These are phyloP conservation scores for Hippoglossus stenolepis DNA, from an alignment of 2,113 vertebrate genomes.

Conservation along the genomic window DNA sequence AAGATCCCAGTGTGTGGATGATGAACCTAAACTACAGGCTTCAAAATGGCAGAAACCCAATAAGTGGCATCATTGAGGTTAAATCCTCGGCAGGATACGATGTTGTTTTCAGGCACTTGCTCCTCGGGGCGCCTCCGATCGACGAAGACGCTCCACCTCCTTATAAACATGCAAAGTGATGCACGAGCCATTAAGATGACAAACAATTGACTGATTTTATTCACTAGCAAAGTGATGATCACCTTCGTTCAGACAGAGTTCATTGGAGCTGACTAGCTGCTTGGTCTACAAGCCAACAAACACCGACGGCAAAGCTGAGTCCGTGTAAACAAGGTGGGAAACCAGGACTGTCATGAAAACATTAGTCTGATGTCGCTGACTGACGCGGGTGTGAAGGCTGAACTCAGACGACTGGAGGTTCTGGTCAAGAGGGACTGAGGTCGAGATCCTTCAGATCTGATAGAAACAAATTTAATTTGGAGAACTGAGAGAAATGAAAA, in stretches of 20 bases:
- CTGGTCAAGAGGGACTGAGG: neutral
- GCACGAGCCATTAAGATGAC: conserved; percentile 24
- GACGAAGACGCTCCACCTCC: too few species aligned
- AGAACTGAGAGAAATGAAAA: neutral
- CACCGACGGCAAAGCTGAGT: neutral
- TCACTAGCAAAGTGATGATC: conserved; percentile 20
- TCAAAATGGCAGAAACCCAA: too few species aligned
- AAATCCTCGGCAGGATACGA: neutral
- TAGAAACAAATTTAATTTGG: neutral
- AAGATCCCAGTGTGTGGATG: too few species aligned
- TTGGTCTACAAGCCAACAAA: conserved; percentile 19
- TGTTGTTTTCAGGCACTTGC: conserved; percentile 54
- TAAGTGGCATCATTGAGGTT: too few species aligned
- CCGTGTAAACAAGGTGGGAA: neutral
- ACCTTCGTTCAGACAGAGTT: conserved; percentile 16
- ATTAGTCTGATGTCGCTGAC: neutral
- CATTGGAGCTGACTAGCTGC: conserved; percentile 2
- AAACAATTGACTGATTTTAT: conserved; percentile 40
- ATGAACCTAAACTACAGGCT: too few species aligned
- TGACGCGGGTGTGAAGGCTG: neutral
- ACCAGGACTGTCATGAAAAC: neutral
- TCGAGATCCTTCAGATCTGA: neutral
- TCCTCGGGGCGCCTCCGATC: too few species aligned
- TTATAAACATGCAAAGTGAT: neutral
- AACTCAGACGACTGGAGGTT: conserved; percentile 23